These are phyloP conservation scores for Amitus sp. DNA, from an alignment of 2,888 invertebrate species.

Conservation along the genomic window DNA sequence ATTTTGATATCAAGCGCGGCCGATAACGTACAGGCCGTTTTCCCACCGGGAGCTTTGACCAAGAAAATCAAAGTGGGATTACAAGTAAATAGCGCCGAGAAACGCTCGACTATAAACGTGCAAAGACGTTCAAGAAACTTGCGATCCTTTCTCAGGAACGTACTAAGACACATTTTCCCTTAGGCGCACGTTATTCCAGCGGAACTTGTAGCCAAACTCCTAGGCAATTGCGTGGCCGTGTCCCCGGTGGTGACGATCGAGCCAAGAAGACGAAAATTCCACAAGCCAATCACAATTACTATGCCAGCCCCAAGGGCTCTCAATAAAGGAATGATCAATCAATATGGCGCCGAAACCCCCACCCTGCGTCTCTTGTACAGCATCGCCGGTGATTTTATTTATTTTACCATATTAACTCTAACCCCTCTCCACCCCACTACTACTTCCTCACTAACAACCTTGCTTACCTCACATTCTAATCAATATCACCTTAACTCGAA, in stretches of 20 bases:
- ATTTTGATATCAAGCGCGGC: slow-evolving; percentile 95
- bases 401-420: too few species aligned
- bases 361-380: slow-evolving; percentile 93
- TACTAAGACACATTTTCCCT: slow-evolving; percentile 43
- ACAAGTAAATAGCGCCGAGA: slow-evolving; percentile 71
- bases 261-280: slow-evolving; percentile 97
- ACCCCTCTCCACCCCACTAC: too few species aligned
- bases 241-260: slow-evolving; percentile 99
- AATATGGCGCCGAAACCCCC: slow-evolving; percentile 81
- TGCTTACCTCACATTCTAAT: too few species aligned
- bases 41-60: slow-evolving; percentile 96
- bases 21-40: slow-evolving; percentile 77
- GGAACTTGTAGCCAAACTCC: slow-evolving; percentile 84
- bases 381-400: slow-evolving; percentile 82
- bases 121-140: slow-evolving; percentile 36
- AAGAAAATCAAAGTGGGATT: slow-evolving; percentile 98
- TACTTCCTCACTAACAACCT: too few species aligned
- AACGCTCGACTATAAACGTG: slow-evolving; percentile 36
- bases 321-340: slow-evolving; percentile 85
- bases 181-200: slow-evolving; percentile 92
- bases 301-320: slow-evolving; percentile 78
- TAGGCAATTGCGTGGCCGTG: slow-evolving; percentile 96
- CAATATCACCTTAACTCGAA: too few species aligned
- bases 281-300: slow-evolving; percentile 96
- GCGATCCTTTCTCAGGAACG: slow-evolving; percentile 35